Percentiles rank a stretch among this genome's conserved stretches.
phyloP scores from a whole-genome alignment of 1,140 invertebrate genomes.

The Doryteuthis pealeii region DNA sequence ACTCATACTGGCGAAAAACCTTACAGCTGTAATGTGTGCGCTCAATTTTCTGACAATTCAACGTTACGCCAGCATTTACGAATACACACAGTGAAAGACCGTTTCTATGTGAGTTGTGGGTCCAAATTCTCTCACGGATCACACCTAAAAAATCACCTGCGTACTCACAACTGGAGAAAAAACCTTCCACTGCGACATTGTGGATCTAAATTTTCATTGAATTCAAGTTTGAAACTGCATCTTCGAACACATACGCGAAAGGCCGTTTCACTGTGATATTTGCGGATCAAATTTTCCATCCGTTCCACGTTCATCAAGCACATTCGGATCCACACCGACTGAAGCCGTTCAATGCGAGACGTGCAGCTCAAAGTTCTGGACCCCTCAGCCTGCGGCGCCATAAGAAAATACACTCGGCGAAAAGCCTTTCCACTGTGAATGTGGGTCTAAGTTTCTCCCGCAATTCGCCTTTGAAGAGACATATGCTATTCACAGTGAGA shows the following conservation, averaged over 20 bases:
- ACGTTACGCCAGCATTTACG: not conserved
- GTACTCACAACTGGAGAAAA: too few relatives aligned
- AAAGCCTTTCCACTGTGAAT: constrained; percentile 58
- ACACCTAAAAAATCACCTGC: too few relatives aligned
- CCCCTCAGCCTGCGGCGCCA: not conserved
- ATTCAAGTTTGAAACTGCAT: too few relatives aligned
- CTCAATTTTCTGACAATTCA: not conserved
- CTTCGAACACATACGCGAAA: too few relatives aligned
- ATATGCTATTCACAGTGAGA: not conserved
- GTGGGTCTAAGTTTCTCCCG: constrained; percentile 51
- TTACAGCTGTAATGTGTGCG: too few relatives aligned
- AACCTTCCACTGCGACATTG: too few relatives aligned
- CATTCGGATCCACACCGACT: not conserved
- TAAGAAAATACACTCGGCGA: constrained; percentile 59
- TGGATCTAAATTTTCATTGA: too few relatives aligned
- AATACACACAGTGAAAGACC: not conserved
- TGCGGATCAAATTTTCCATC: too few relatives aligned
- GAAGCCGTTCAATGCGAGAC: not conserved
- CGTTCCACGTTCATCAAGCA: not conserved
- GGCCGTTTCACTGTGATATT: too few relatives aligned
- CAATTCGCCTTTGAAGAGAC: constrained; percentile 56
- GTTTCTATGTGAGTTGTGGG: not conserved
- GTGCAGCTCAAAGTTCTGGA: not conserved
- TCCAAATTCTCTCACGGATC: not conserved
- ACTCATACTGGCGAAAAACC: too few relatives aligned